Conservation (phyloP, 2,113 vertebrate genomes). For the Oxygymnocypris stewartii region DNA sequence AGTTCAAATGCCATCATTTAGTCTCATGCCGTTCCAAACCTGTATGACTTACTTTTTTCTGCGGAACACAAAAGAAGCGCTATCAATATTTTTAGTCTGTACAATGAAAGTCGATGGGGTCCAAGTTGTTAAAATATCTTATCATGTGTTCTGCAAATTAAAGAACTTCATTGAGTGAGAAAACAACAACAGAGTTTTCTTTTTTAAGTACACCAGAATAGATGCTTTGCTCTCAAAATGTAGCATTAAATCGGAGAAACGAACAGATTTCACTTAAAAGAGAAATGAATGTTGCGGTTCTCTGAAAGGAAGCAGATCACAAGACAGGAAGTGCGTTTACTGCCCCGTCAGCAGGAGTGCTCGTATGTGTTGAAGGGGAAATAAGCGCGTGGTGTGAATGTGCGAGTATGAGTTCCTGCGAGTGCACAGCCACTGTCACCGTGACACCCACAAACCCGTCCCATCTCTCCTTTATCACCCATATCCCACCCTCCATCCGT, state of each 20-base stretch:
- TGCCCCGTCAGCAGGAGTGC: neutral
- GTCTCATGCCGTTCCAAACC: neutral
- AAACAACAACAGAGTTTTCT: neutral
- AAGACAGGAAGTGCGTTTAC: constrained; percentile 36
- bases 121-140: neutral
- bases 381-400: constrained; percentile 44
- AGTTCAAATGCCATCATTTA: neutral
- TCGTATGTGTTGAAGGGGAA: neutral
- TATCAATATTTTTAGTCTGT: neutral
- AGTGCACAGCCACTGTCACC: constrained; percentile 50
- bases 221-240: neutral
- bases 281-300: neutral
- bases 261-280: neutral
- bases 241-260: neutral
- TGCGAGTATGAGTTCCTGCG: constrained; percentile 32
- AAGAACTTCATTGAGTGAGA: neutral
- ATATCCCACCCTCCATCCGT: constrained; percentile 14
- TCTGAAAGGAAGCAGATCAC: constrained; percentile 10
- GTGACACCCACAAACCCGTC: constrained; percentile 55
- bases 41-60: neutral
- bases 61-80: neutral
- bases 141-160: neutral
- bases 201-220: neutral
- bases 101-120: neutral
- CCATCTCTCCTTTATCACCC: constrained; percentile 43